These are phyloP conservation scores for Heptranchias perlo DNA, from an alignment of 2,113 vertebrate species.

Conservation along the genomic window DNA sequence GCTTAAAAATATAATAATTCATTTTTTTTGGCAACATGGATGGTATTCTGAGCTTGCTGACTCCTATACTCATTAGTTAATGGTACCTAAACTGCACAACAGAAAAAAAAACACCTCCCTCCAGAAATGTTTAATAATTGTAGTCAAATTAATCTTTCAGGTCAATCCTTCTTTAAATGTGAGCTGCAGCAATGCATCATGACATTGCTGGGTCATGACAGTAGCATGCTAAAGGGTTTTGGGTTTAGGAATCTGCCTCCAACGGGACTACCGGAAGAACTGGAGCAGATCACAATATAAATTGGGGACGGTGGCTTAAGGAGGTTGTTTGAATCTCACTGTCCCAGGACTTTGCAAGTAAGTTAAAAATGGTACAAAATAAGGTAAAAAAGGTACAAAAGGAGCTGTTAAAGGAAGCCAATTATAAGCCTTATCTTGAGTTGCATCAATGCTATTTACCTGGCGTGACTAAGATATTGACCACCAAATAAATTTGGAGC, in stretches of 20 bases:
- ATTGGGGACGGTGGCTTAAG: background rate
- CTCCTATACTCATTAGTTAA: background rate
- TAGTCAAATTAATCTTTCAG: background rate
- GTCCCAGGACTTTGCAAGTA: background rate
- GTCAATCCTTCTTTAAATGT: background rate
- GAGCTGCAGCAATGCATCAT: background rate
- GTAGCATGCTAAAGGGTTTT: background rate
- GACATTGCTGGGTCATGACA: background rate
- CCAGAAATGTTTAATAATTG: background rate
- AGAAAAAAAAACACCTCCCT: background rate
- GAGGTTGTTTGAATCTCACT: background rate
- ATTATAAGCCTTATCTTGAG: background rate
- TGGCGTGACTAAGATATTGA: background rate
- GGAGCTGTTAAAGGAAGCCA: background rate
- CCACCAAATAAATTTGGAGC: conserved; percentile 9
- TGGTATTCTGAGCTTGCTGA: background rate
- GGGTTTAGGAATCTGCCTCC: background rate
- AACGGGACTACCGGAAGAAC: background rate
- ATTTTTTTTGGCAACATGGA: background rate
- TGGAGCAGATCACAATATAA: background rate
- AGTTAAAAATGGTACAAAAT: background rate
- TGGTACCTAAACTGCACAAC: background rate
- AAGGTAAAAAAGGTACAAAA: background rate
- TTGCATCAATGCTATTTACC: background rate
- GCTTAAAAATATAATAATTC: background rate